A percentile compares a stretch with the other conserved stretches of the same genome.
These are phyloP conservation scores for Silurus aristotelis DNA, from an alignment of 2,797 vertebrate species.

Conservation along the genomic window DNA sequence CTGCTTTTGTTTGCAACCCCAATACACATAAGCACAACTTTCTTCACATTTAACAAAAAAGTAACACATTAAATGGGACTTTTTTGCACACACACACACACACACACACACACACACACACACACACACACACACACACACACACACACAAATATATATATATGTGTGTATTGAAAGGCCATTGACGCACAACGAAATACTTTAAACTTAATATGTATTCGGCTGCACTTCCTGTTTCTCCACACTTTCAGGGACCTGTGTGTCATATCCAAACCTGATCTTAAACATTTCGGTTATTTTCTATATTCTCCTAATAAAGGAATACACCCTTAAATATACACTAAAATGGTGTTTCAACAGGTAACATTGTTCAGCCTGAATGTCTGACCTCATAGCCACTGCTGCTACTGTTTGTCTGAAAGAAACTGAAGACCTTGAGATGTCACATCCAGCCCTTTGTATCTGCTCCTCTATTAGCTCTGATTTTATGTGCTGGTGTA, in stretches of 20 bases:
- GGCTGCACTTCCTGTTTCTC: neutral
- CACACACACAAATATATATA: no score
- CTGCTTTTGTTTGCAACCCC: no score
- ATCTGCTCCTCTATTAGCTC: constrained; percentile 3
- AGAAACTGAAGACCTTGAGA: constrained; percentile 19
- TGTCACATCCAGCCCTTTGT: neutral
- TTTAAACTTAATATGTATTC: neutral
- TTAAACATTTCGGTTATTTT: neutral
- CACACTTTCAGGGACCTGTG: neutral
- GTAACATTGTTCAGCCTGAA: neutral
- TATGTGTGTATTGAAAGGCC: neutral
- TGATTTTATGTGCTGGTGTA: neutral
- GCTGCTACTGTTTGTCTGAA: neutral
- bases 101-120: no score
- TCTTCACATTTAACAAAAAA: no score
- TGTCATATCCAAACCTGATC: neutral
- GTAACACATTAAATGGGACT: no score
- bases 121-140: no score
- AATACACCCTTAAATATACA: neutral
- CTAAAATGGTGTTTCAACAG: neutral
- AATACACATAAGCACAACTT: no score
- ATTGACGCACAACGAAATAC: neutral
- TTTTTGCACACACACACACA: no score
- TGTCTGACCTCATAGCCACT: constrained; percentile 15
- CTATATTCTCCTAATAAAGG: neutral